phyloP scores from a whole-genome alignment of 2,888 invertebrate genomes.

The Heliconius aoede region DNA sequence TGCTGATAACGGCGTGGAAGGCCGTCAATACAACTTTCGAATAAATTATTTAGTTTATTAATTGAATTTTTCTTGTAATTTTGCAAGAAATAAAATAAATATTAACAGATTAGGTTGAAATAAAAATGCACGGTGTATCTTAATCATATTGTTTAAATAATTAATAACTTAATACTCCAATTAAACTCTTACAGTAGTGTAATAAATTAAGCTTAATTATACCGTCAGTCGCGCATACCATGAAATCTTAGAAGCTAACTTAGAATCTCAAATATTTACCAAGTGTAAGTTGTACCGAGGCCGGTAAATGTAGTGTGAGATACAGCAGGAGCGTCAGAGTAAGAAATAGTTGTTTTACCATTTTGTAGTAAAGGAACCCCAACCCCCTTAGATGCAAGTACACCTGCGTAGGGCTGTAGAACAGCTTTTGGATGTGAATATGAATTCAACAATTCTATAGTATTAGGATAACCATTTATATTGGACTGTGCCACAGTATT shows the following conservation, averaged over 20 bases:
- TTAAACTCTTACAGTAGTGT: constrained; percentile 34
- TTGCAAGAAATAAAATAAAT: neutral
- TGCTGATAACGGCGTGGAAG: neutral
- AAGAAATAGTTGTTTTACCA: constrained; percentile 52
- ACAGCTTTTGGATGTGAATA: neutral
- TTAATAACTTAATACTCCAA: constrained; percentile 31
- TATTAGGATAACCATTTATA: constrained; percentile 13
- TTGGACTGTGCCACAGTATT: neutral
- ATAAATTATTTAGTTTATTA: neutral
- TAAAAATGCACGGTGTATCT: constrained; percentile 7
- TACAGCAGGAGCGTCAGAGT: constrained; percentile 56
- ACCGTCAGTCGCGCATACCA: constrained; percentile 62
- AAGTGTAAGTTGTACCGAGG: constrained; percentile 58
- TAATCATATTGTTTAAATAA: constrained; percentile 22
- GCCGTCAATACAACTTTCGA: neutral
- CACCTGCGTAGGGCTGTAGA: constrained; percentile 25
- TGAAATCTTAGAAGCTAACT: constrained; percentile 41
- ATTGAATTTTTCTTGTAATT: neutral
- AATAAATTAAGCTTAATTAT: constrained; percentile 52
- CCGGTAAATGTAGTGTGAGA: constrained; percentile 61
- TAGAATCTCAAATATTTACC: constrained; percentile 56
- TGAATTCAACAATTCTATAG: constrained; percentile 5
- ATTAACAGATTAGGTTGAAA: neutral
- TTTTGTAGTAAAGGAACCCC: constrained; percentile 42
- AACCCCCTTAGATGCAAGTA: neutral